Evolutionary conservation across 2,113 vertebrate species (phyloP), one percentile per base, ranked within the genome.

Genomic region (Malurus alboscapulatus): DNA sequence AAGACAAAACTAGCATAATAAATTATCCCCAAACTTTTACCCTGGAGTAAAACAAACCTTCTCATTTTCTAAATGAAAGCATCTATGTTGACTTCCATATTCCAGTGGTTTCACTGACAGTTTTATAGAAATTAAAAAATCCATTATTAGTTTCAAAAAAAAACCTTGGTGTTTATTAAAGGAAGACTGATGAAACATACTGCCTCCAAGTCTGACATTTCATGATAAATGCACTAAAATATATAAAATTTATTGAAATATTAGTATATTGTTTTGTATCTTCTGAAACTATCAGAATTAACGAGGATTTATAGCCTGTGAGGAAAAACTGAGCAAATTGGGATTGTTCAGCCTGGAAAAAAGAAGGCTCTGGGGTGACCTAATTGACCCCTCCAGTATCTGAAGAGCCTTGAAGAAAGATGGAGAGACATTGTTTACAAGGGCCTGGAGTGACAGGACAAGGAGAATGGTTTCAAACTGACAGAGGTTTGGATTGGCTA

Each of bases 1-100:
- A 83, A 85, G 82, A 92, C 67, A 94, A 94, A 95, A 85, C 77
- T 79, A 83, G 51, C 30, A 54, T 51, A 71, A 77, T 63, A 91
- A 96, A 82, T 85, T 80, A 79, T 75, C 32, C 77, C 36, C 66
- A 73, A 81, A 72, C 32, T 84, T 91, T 47, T 82, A 61, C 74
- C 72, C 71, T 66, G 45, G 27, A 79, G 67, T 93, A 83, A 94
- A 92, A 54, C 45, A 79, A 79, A 76, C 40, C 32, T 73, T 51
- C 44, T 82, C 40, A 55, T 74, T 88, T 92, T 61, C 29, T 44
- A 83, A 92, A 57, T 34, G 44, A 82, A 92, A 88, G 47, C 14
- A 76, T n/a, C 71, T 71, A 54, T 36, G 24, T 24, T 85, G 71
- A 82, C 26, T 79, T 73, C 15, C 2, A 24, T 93, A 74, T 79